Conservation (phyloP, 2,113 vertebrate genomes). For the Tychaedon coryphoeus region DNA sequence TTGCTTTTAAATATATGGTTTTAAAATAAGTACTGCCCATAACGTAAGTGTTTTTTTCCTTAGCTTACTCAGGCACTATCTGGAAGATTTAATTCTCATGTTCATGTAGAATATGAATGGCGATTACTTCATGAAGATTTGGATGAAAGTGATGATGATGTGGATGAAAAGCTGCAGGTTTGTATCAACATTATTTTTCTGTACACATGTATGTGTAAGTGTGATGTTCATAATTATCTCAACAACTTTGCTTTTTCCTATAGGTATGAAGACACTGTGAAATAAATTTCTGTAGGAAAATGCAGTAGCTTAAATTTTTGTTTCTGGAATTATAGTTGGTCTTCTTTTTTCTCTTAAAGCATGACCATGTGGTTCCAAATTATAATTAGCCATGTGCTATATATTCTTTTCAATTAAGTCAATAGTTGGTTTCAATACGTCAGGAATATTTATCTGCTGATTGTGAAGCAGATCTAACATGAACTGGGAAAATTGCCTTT, state of each 20-base stretch:
- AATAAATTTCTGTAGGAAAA: neutral
- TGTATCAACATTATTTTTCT: neutral
- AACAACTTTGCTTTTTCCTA: neutral
- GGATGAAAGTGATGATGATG: conserved; percentile 94
- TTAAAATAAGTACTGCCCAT: neutral
- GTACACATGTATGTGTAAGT: neutral
- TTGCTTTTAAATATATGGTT: neutral
- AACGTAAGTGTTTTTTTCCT: neutral
- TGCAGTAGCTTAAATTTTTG: neutral
- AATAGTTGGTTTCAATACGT: neutral
- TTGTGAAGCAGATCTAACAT: neutral
- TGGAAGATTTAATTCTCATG: conserved; percentile 92
- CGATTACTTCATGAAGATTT: conserved; percentile 90
- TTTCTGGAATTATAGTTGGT: neutral
- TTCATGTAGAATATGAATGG: conserved; percentile 98
- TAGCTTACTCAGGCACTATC: conserved; percentile 90
- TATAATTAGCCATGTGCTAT: neutral
- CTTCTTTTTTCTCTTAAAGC: neutral
- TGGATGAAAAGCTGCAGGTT: conserved; percentile 89
- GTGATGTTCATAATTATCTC: neutral
- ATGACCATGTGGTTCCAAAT: neutral
- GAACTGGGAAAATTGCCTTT: neutral
- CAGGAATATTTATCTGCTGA: neutral
- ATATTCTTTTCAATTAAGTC: neutral
- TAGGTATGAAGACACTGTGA: neutral